A percentile compares a stretch with the other conserved stretches of the same genome.
Evolutionary conservation across 2,797 vertebrate species (phyloP).

Genomic region (Botia almorhae): DNA sequence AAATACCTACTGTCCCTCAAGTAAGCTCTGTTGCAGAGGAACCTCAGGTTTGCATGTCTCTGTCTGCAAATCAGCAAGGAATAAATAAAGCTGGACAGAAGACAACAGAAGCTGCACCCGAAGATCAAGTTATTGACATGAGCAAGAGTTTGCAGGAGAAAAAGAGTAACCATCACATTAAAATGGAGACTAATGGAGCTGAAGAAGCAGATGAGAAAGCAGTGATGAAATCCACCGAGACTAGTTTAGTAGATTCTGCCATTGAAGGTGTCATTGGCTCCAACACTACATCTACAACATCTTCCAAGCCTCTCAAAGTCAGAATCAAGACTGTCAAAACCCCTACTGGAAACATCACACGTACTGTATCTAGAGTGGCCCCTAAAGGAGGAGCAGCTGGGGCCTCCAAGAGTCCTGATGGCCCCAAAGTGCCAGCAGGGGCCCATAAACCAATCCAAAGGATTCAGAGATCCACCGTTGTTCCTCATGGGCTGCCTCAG

Average conservation of each 20-base stretch:
- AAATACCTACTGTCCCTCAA: constrained; percentile 66
- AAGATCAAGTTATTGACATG: constrained; percentile 69
- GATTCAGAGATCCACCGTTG: constrained; percentile 65
- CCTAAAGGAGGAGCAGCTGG: constrained; percentile 65
- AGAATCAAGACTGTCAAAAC: constrained; percentile 92
- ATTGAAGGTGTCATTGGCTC: neutral
- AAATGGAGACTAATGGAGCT: constrained; percentile 14
- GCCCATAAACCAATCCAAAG: constrained; percentile 58
- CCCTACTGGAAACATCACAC: constrained; percentile 82
- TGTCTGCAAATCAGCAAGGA: constrained; percentile 62
- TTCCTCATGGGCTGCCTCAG: constrained; percentile 46
- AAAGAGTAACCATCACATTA: neutral
- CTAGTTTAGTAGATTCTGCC: neutral
- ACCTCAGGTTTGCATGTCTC: constrained; percentile 40
- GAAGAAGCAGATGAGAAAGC: constrained; percentile 7
- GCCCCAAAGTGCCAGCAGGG: constrained; percentile 66
- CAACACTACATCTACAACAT: neutral
- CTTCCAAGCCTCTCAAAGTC: constrained; percentile 85
- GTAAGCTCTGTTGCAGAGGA: constrained; percentile 22
- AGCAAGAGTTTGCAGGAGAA: constrained; percentile 56
- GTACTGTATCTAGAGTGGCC: constrained; percentile 81
- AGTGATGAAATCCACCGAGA: constrained; percentile 34
- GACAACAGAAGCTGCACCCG: constrained; percentile 62
- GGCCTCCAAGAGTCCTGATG: constrained; percentile 59
- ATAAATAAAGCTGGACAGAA: constrained; percentile 51